Evolutionary conservation across 1,140 invertebrate genomes (phyloP).

Genomic region (Paracyclopina nana): DNA sequence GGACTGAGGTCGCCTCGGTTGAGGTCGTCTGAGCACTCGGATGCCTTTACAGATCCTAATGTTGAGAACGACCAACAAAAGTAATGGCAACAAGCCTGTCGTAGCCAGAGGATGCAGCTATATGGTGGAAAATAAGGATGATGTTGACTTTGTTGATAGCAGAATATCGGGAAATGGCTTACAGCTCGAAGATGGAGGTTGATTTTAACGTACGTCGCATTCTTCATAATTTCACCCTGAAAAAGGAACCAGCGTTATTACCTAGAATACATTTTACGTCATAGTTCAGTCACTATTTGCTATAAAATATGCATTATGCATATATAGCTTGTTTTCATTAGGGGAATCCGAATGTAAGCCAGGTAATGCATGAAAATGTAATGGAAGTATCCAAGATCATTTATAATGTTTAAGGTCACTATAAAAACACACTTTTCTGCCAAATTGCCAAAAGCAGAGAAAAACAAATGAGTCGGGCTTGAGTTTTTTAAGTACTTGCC

Average conservation of each 20-base stretch:
- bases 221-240: not conserved
- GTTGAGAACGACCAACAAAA: not conserved
- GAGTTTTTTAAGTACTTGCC: too few species aligned
- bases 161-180: not conserved
- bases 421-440: too few species aligned
- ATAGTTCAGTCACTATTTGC: too few species aligned
- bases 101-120: not conserved
- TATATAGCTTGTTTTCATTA: not conserved
- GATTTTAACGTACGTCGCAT: not conserved
- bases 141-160: not conserved
- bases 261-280: too few species aligned
- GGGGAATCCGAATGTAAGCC: too few species aligned
- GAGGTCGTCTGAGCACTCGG: not conserved
- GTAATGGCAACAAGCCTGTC: not conserved
- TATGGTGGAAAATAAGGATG: not conserved
- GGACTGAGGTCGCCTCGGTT: too few species aligned
- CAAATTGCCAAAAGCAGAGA: too few species aligned
- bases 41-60: not conserved
- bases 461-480: too few species aligned
- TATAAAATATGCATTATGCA: not conserved
- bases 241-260: not conserved
- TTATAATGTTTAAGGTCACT: too few species aligned
- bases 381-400: too few species aligned
- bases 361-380: too few species aligned
- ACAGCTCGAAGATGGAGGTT: not conserved